Percentiles rank a stretch among this genome's conserved stretches.
Conservation (phyloP, 2,797 vertebrate genomes). For the Onychomys arenicola region DNA sequence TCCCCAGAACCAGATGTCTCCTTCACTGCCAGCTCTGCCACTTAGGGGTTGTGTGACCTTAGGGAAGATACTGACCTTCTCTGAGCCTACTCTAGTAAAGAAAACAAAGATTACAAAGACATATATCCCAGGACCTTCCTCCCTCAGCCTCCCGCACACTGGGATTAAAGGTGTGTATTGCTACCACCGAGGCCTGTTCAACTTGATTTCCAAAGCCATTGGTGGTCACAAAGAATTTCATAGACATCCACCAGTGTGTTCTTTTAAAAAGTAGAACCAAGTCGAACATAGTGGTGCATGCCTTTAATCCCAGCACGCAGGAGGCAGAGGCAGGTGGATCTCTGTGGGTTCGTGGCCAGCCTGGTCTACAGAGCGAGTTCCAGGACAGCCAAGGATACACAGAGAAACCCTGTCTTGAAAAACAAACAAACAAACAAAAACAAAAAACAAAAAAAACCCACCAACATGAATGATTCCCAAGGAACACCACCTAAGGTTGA, state of each 20-base stretch:
- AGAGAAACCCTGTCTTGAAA: not conserved
- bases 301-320: not conserved
- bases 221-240: not conserved
- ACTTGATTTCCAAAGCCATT: not conserved
- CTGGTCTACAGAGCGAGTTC: not conserved
- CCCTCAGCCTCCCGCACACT: accelerated
- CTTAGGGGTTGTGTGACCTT: not conserved
- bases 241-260: not conserved
- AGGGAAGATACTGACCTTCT: not conserved
- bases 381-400: not conserved
- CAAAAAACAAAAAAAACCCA: not conserved
- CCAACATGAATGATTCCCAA: not conserved
- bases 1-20: not conserved
- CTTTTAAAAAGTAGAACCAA: not conserved
- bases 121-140: not conserved
- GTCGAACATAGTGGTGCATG: not conserved
- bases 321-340: not conserved
- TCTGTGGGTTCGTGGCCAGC: not conserved
- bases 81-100: not conserved
- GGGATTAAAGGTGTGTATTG: not conserved
- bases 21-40: not conserved
- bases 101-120: not conserved
- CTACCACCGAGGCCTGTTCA: not conserved
- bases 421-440: not conserved
- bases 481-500: not conserved